phyloP scores from a whole-genome alignment of 1,140 invertebrate genomes.

The Conus betulinus region DNA sequence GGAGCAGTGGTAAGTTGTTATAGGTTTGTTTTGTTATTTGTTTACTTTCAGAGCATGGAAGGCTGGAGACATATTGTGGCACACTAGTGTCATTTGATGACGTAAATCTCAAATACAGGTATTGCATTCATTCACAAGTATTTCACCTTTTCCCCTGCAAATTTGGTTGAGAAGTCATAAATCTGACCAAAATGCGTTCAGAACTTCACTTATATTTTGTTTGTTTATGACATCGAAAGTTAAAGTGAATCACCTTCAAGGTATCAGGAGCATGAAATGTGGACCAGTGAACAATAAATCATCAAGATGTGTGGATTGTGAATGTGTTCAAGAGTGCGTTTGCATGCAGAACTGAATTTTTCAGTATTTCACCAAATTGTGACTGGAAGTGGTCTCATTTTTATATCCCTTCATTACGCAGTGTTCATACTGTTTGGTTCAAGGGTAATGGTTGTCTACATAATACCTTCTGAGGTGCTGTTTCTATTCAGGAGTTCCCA shows the following conservation, averaged over 20 bases:
- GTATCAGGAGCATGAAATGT: not conserved
- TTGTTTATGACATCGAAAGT: not conserved
- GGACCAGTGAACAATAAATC: constrained; percentile 3
- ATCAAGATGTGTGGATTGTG: not conserved
- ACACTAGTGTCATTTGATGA: not conserved
- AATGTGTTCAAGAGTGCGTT: not conserved
- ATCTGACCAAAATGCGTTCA: not conserved
- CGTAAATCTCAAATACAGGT: not conserved
- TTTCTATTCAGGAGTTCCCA: too few relatives aligned
- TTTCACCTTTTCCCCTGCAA: not conserved
- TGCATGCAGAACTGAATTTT: not conserved
- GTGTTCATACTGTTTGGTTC: too few relatives aligned
- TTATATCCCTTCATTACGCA: too few relatives aligned
- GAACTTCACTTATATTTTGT: not conserved
- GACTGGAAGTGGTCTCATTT: too few relatives aligned
- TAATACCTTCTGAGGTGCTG: too few relatives aligned
- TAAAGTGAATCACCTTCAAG: not conserved
- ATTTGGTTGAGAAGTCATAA: not conserved
- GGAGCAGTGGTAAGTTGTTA: too few relatives aligned
- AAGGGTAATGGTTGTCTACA: too few relatives aligned
- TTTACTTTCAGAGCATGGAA: not conserved
- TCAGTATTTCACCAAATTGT: too few relatives aligned
- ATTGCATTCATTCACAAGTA: not conserved
- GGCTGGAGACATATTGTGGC: too few relatives aligned
- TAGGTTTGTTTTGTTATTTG: not conserved